Conservation (phyloP, 2,797 vertebrate genomes). For the Chelmon rostratus region DNA sequence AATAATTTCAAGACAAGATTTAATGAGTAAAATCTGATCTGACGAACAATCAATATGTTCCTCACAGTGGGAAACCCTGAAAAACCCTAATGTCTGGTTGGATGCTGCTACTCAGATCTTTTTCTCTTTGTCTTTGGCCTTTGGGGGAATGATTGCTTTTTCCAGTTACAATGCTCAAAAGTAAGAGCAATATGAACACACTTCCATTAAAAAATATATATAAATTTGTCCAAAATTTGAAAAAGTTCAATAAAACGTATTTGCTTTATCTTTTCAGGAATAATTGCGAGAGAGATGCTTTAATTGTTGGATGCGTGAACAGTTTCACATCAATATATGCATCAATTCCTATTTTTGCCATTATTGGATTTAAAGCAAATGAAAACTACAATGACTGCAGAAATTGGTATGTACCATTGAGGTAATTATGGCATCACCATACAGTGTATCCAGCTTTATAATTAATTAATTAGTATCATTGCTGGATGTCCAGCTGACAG, state of each 20-base stretch:
- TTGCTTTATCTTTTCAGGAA: slow-evolving; percentile 84
- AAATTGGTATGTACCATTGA: slow-evolving; percentile 80
- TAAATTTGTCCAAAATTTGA: background rate
- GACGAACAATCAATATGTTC: slow-evolving; percentile 7
- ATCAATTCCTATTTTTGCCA: slow-evolving; percentile 88
- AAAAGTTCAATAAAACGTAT: background rate
- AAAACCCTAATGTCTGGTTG: slow-evolving; percentile 88
- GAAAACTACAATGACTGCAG: slow-evolving; percentile 83
- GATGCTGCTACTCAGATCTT: slow-evolving; percentile 91
- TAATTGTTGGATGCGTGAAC: slow-evolving; percentile 87
- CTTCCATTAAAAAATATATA: background rate
- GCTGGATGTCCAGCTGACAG: background rate
- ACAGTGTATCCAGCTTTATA: slow-evolving; percentile 8
- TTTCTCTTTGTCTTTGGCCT: slow-evolving; percentile 90
- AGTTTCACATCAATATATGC: slow-evolving; percentile 89
- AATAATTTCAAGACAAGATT: background rate
- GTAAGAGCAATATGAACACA: slow-evolving; percentile 72
- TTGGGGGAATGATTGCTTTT: slow-evolving; percentile 89
- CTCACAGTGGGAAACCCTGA: slow-evolving; percentile 85
- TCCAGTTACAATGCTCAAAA: slow-evolving; percentile 90
- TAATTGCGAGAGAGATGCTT: slow-evolving; percentile 88
- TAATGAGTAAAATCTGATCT: background rate
- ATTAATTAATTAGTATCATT: slow-evolving; percentile 30
- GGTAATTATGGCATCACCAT: slow-evolving; percentile 15
- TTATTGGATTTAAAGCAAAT: slow-evolving; percentile 92